Evolutionary conservation across 2,888 invertebrate genomes (phyloP), one percentile per base, ranked within the genome.

Genomic region (Laothoe populi): DNA sequence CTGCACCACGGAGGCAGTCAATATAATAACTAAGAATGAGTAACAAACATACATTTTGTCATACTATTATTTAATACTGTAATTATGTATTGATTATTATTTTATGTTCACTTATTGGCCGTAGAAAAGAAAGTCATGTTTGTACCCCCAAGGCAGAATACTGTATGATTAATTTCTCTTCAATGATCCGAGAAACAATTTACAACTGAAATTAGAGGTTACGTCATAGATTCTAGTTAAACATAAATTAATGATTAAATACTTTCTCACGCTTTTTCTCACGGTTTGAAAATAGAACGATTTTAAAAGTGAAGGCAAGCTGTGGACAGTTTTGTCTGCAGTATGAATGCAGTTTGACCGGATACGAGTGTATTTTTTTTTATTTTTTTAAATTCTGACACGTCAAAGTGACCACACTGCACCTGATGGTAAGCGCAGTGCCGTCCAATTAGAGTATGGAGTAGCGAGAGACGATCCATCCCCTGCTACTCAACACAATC

Each of bases 171-270:
- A 53, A 53, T 35, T 53, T 53, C 53, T 19, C 31, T 53, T 19
- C 19, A 53, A 53, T 53, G 19, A 53, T 53, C 31, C 31, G 4
- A 31, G 31, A 53, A 53, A 31, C 49, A 35, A 53, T 53, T 53
- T 53, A 35, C 16, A 44, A 19, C 11, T 44, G 2, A 16, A 16
- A 42, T 42, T 42, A 42, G 2, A 35, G 0, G 19, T 53, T 53
- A 11, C 19, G 11, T 53, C 31, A 53, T 35, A 10, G 35, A 21
- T 35, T 53, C 24, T 48, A 7, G n/a, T 24, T 24, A 26, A 35
- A 4, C 19, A 19, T 5, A 8, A 35, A 38, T 38, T 8, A 53
- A 53, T 35, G 16, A 53, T 53, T 19, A n/a, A 16, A 49, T 19
- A 53, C 53, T 35, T 53, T 53, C 53, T 4, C 16, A 53, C 7